Conservation (phyloP, 2,888 invertebrate species). For the Emmelina monodactyla region DNA sequence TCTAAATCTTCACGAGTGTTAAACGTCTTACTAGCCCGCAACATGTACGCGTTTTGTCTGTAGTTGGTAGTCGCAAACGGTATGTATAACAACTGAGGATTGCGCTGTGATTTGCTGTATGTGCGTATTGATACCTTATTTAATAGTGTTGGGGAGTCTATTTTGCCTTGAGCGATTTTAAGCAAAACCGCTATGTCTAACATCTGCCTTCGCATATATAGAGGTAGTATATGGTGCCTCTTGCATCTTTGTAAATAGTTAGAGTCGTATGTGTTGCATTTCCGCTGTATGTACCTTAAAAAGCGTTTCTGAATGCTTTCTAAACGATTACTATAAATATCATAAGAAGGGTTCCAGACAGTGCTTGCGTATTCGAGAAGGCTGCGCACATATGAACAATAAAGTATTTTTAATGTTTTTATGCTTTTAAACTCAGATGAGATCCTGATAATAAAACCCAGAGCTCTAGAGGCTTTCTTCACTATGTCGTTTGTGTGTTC, state of each 20-base stretch:
- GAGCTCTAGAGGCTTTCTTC: neutral
- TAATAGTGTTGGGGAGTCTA: too few species aligned
- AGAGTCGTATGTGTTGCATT: neutral
- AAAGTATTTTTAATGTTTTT: constrained; percentile 9
- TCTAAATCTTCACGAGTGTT: too few species aligned
- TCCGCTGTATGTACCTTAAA: neutral
- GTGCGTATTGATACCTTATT: too few species aligned
- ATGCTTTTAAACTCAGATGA: constrained; percentile 4
- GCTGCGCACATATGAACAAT: constrained; percentile 9
- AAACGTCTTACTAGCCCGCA: too few species aligned
- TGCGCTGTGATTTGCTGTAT: too few species aligned
- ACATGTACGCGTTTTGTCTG: too few species aligned
- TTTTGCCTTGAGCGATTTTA: too few species aligned
- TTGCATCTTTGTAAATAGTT: neutral
- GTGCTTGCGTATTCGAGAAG: constrained; percentile 8
- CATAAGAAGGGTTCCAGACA: constrained; percentile 8
- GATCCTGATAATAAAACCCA: constrained; percentile 1
- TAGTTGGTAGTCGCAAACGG: too few species aligned
- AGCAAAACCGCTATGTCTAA: too few species aligned
- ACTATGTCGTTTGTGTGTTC: neutral
- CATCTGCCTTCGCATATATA: too few species aligned
- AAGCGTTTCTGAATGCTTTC: constrained; percentile 8
- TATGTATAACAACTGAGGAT: too few species aligned
- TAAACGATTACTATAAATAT: constrained; percentile 6
- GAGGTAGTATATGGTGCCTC: constrained; percentile 1